Base-by-base conservation (phyloP, 2,888 invertebrate species). In the Philereme transversata region DNA sequence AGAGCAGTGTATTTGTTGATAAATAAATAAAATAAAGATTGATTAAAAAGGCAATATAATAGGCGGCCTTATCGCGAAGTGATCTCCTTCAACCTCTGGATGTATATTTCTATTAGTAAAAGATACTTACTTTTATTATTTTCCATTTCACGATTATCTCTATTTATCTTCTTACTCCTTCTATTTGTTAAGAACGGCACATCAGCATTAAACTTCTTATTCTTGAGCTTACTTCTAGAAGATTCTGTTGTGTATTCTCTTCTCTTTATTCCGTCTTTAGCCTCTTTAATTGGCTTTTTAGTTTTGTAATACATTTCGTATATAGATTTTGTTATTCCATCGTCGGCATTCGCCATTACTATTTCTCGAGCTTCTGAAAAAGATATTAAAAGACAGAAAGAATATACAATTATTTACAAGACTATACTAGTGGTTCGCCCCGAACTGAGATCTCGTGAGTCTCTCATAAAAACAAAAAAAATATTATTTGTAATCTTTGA, bases 221-320 rank as follows among this genome's bases (percentile, higher is more conserved):
- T 62, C 45, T 57, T 69, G 10, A 56, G 68, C 53, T 64, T 69
- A 10, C 53, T 68, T 50, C 59, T 67, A 11, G 48, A 46, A 57
- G 51, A 43, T 51, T 60, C 60, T 35, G 46, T 59, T 9, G 60
- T 69, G 57, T 53, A 59, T 68, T 7, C 51, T 58, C 40, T 70
- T 70, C 11, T 64, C 68, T 33, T 54, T 69, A 61, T 70, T n/a
- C 44, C 51, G 4, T 5, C 35, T 54, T 43, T 5, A 44, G 0
- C 36, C 48, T 48, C 36, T 51, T 10, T 38, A 43, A 8, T 63
- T 34, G 68, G 0, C 76, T 66, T 58, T 64, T 76, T 22, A 0
- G 62, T 73, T 67, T 82, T 87, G 69, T 88, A 90, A 58, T 90
- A 90, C 90, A 90, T 90, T 11, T 89, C 90, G 67, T 85, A 90